These are phyloP conservation scores for Amiota mariae DNA, from an alignment of 2,888 invertebrate species.

Conservation along the genomic window DNA sequence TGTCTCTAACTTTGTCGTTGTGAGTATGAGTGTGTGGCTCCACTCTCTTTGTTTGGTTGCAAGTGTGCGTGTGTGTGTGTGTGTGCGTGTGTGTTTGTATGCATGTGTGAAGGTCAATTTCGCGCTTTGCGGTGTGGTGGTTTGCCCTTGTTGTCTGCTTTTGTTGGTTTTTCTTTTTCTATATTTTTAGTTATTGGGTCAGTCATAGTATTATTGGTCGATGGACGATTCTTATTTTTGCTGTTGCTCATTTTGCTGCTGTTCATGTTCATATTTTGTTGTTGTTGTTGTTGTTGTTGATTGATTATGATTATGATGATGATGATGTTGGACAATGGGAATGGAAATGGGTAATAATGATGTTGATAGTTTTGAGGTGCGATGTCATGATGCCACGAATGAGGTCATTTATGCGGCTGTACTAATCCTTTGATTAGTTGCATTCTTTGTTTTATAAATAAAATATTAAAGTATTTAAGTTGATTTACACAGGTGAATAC, in stretches of 20 bases:
- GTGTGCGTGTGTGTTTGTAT: background rate
- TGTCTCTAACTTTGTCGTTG: no score
- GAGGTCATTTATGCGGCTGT: constrained; percentile 23
- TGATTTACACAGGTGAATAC: background rate
- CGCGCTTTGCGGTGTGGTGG: background rate
- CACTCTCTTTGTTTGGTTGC: no score
- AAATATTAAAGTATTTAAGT: background rate
- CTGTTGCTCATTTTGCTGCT: background rate
- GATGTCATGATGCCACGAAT: constrained; percentile 1
- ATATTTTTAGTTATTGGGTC: constrained; percentile 28
- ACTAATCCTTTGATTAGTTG: no score
- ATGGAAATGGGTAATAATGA: no score
- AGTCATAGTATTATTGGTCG: background rate
- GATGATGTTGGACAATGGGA: no score
- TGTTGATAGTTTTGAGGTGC: constrained; percentile 8
- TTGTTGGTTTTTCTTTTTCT: constrained; percentile 7
- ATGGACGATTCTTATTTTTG: background rate
- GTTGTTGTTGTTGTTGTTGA: constrained; percentile 5
- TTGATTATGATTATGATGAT: background rate
- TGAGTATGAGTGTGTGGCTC: no score
- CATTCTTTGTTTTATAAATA: no score
- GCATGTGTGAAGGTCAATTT: constrained; percentile 22
- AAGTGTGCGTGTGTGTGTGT: background rate
- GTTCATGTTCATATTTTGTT: background rate
- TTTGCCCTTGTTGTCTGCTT: background rate